A percentile compares a stretch with the other conserved stretches of the same genome.
These are phyloP conservation scores for Drosophila barbarae DNA, from an alignment of 2,888 invertebrate species.

Conservation along the genomic window DNA sequence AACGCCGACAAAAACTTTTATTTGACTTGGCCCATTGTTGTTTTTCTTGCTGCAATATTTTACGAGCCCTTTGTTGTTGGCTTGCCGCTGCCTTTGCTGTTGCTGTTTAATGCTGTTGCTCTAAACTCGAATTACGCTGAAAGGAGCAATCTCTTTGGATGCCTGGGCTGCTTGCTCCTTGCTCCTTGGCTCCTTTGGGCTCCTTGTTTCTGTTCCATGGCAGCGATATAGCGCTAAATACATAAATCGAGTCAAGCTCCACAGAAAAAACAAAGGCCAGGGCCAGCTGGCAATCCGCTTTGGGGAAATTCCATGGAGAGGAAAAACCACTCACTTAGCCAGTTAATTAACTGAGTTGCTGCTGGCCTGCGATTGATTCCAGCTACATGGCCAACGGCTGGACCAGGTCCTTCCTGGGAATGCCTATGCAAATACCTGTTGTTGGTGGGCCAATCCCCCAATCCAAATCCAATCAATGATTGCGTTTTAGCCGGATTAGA, in stretches of 20 bases:
- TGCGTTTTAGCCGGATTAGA: constrained; percentile 4
- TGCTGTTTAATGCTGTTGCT: constrained; percentile 5
- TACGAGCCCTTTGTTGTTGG: constrained; percentile 33
- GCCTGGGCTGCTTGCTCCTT: neutral
- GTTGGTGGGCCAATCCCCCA: neutral
- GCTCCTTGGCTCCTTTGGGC: neutral
- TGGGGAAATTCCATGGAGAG: constrained; percentile 21
- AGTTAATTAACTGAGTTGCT: constrained; percentile 32
- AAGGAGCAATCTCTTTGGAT: constrained; percentile 44
- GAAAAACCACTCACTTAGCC: constrained; percentile 36
- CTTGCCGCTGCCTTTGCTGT: neutral
- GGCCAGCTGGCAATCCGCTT: constrained; percentile 25
- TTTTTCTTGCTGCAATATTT: constrained; percentile 40
- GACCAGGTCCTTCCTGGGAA: neutral
- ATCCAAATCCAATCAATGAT: constrained; percentile 20
- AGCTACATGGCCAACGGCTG: neutral
- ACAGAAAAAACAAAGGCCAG: constrained; percentile 9
- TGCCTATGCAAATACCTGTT: constrained; percentile 31
- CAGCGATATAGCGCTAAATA: constrained; percentile 33
- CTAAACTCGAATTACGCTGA: constrained; percentile 48
- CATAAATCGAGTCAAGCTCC: constrained; percentile 53
- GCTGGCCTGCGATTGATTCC: constrained; percentile 25
- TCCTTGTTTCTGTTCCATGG: too few relatives aligned
- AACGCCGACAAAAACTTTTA: constrained; percentile 44
- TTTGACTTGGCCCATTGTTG: constrained; percentile 47